Evolutionary conservation across 2,113 vertebrate species (phyloP), one percentile per base, ranked within the genome.

Genomic region (Castor canadensis): DNA sequence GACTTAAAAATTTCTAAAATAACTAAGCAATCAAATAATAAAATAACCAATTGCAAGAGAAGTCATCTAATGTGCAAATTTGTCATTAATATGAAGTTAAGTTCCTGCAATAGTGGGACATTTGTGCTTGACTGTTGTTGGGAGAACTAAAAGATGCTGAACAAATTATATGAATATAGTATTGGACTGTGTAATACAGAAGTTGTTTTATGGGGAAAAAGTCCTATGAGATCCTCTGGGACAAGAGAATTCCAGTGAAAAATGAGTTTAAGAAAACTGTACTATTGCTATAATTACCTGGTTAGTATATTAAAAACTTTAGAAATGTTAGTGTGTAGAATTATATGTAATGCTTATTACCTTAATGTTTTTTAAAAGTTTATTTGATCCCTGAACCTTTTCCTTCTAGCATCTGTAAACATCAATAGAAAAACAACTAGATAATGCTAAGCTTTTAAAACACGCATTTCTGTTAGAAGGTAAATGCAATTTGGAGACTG

Each of bases 21-120:
- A 81, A 81, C 52, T 22, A 56, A 49, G 66, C 19, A 76, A 58
- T 69, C 38, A 45, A 76, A 71, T 47, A 80, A 67, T 52, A 15
- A 64, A 71, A 76, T 56, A 80, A 86, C 58, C 35, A 69, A 89
- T 40, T 67, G 28, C 17, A 45, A 71, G 35, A 85, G 54, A 66
- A 93, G 47, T 73, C 60, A 86, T 38, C 60, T 49, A 60, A 69
- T 7, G 54, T 75, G 58, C 47, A 62, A 45, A 75, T 83, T 20
- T 90, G 40, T 40, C 32, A 77, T n/a, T 80, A 89, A 47, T n/a
- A 91, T 66, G 54, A 91, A 85, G 80, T 22, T 71, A 93, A 81
- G 56, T 35, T 43, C 52, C 35, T 58, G 12, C 24, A 30, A 71
- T 3, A 58, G 47, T 26, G 62, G 75, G 85, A 71, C n/a, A 69